Base-by-base conservation (phyloP, 1,140 invertebrate genomes). In the Sesamia nonagrioides region DNA sequence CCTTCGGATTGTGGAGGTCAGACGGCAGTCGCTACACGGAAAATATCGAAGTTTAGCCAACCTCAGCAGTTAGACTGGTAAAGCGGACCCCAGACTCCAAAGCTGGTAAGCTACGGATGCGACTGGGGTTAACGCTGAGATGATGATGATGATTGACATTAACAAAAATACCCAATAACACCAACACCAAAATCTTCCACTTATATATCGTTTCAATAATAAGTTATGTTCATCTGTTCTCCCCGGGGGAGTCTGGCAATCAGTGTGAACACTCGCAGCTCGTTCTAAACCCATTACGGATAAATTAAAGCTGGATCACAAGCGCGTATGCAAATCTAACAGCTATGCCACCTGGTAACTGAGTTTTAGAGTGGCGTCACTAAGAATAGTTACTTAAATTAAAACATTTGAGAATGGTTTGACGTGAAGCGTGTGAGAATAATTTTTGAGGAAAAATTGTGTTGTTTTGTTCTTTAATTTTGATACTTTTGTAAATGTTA, bases 261-360 rank as follows among this genome's bases (percentile, higher is more conserved):
- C 91, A 92, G 84, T 87, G 87, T 78, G 84, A 85, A 85, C 87
- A 85, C 84, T 89, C 88, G 82, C 86, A 84, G 85, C 86, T 91
- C 88, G 89, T 91, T 90, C 83, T 82, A 87, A 90, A 92, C 82
- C 90, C 89, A 93, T 93, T 93, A 93, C 86, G 86, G 89, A 86
- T 92, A 92, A 92, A 93, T 93, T 92, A 93, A 92, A 50, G 88
- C 82, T 79, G 87, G 81, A 89, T 91, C 90, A 86, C 85, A 88
- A 86, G 85, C 80, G 15, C 79, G 83, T 88, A 92, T 89, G 88
- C 86, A 89, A 89, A 91, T 91, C 84, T 83, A 81, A 78, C 82
- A 77, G 79, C 80, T 74, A 77, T 82, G 73, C 77, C 89, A 86
- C 83, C 88, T 89, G 85, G 74, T 48, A 63, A 81, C 66, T 66